Conservation (phyloP, 1,140 invertebrate genomes). For the Spodoptera frugiperda region DNA sequence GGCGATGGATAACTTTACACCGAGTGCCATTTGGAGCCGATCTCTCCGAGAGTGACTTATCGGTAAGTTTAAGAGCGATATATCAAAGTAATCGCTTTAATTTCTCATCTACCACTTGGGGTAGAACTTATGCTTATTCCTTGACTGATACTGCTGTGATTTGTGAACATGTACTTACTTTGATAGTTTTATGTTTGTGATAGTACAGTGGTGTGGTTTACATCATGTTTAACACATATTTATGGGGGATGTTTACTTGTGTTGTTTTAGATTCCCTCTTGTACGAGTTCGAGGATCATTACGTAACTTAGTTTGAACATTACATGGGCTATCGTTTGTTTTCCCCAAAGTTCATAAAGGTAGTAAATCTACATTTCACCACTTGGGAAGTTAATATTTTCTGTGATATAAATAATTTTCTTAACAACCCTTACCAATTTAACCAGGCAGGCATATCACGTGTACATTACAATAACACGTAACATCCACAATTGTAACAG, state of each 20-base stretch:
- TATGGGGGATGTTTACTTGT: background rate
- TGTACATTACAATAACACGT: too few relatives aligned
- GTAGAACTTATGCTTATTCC: conserved; percentile 75
- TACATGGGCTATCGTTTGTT: too few relatives aligned
- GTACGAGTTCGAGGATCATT: background rate
- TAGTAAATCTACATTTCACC: too few relatives aligned
- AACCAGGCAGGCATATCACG: too few relatives aligned
- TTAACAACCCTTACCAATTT: too few relatives aligned
- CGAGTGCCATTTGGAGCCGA: conserved; percentile 79
- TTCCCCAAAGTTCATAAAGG: too few relatives aligned
- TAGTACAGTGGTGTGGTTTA: background rate
- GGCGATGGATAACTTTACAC: conserved; percentile 79
- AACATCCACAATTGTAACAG: too few relatives aligned
- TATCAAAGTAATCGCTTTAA: conserved; percentile 85
- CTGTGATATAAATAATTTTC: too few relatives aligned
- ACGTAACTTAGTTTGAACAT: background rate
- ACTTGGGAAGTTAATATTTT: too few relatives aligned
- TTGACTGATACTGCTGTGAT: conserved; percentile 72
- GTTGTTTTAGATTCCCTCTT: background rate
- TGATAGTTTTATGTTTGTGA: conserved; percentile 37
- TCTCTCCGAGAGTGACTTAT: conserved; percentile 80
- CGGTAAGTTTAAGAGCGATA: conserved; percentile 81
- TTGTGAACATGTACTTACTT: conserved; percentile 54
- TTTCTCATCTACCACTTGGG: conserved; percentile 82
- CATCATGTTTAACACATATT: conserved; percentile 22